These are phyloP conservation scores for Hyles vespertilio DNA, from an alignment of 1,140 invertebrate species.

Conservation along the genomic window DNA sequence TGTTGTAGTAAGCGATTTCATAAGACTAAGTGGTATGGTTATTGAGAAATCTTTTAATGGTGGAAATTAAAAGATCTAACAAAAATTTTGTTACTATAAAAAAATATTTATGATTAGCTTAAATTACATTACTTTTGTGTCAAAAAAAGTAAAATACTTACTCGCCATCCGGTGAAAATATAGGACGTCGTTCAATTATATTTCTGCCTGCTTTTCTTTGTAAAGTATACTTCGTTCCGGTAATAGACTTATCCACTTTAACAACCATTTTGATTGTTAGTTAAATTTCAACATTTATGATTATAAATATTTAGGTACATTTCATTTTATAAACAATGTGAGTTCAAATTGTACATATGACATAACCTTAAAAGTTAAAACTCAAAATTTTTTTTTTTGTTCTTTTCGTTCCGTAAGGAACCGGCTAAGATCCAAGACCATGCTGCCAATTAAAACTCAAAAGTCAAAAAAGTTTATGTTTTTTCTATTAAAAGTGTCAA, in stretches of 20 bases:
- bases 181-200: slow-evolving; percentile 64
- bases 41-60: too few species aligned
- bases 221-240: slow-evolving; percentile 47
- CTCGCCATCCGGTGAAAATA: slow-evolving; percentile 71
- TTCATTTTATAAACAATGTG: not conserved
- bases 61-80: not conserved
- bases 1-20: too few species aligned
- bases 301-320: not conserved
- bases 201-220: slow-evolving; percentile 66
- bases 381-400: slow-evolving; percentile 14
- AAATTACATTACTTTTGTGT: not conserved
- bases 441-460: too few species aligned
- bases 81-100: not conserved
- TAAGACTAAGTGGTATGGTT: too few species aligned
- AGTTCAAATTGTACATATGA: slow-evolving; percentile 29
- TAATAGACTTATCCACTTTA: slow-evolving; percentile 28
- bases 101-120: not conserved
- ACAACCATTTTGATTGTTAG: slow-evolving; percentile 46
- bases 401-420: too few species aligned
- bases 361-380: slow-evolving; percentile 49
- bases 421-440: too few species aligned
- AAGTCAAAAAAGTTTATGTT: too few species aligned
- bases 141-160: slow-evolving; percentile 33
- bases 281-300: slow-evolving; percentile 4
- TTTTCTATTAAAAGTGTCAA: too few species aligned